Conservation (phyloP, 1,140 invertebrate species). For the Caenorhabditis elegans region WBcel235 BX284605.5:1315001-1315500, state of each 20-base stretch:
- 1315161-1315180: not conserved
- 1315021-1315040: not conserved
- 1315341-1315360: constrained; percentile 1
- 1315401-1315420: not conserved
- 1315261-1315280: not conserved
- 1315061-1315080: not conserved
- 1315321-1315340: not conserved
- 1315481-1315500: no score
- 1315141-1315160: not conserved
- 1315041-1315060: not conserved
- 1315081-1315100: no score
- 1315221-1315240: not conserved
- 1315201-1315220: not conserved
- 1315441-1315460: not conserved
- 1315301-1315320: constrained; percentile 1
- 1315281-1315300: not conserved
- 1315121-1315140: no score
- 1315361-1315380: not conserved
- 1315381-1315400: not conserved
- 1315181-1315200: not conserved
- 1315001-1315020: not conserved
- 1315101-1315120: no score
- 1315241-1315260: not conserved
- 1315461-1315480: no score
- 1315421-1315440: no score